A percentile compares a stretch with the other conserved stretches of the same genome.
Conservation (phyloP, 2,888 invertebrate species). For the Chironomus tentans region DNA sequence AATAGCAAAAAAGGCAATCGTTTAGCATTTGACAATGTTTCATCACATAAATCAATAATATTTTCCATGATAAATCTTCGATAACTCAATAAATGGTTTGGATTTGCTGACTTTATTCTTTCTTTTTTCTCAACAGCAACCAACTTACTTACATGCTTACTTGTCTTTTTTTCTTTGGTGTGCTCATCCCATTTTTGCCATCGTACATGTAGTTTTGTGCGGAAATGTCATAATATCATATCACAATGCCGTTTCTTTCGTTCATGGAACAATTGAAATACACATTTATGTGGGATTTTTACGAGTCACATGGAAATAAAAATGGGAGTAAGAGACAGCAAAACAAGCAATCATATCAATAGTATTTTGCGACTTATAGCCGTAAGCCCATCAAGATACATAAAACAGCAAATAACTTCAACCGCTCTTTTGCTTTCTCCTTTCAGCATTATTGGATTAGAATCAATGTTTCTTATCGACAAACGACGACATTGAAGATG, state of each 20-base stretch:
- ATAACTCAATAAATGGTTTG: slow-evolving; percentile 23
- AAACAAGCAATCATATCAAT: slow-evolving; percentile 25
- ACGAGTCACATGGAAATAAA: neutral
- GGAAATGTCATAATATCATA: neutral
- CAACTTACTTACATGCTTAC: neutral
- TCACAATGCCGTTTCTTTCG: neutral
- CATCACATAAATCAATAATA: slow-evolving; percentile 22
- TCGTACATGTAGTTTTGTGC: too few species aligned
- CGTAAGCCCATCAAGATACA: slow-evolving; percentile 22
- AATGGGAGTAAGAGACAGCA: neutral
- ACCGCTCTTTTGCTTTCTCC: slow-evolving; percentile 3
- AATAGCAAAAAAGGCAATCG: too few species aligned
- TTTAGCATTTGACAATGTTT: neutral
- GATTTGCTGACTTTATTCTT: slow-evolving; percentile 23
- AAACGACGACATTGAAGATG: neutral
- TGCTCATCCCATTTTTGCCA: too few species aligned
- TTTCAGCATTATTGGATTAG: slow-evolving; percentile 25
- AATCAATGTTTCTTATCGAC: slow-evolving; percentile 9
- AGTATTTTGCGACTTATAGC: slow-evolving; percentile 14
- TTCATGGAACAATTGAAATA: too few species aligned
- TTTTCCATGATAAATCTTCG: slow-evolving; percentile 8
- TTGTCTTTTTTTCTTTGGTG: too few species aligned
- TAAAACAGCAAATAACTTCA: neutral
- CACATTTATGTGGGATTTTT: slow-evolving; percentile 17
- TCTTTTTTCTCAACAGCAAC: neutral